Percentiles rank a stretch among this genome's conserved stretches.
These are phyloP conservation scores for Calliphora vicina DNA, from an alignment of 1,140 invertebrate species.

Conservation along the genomic window DNA sequence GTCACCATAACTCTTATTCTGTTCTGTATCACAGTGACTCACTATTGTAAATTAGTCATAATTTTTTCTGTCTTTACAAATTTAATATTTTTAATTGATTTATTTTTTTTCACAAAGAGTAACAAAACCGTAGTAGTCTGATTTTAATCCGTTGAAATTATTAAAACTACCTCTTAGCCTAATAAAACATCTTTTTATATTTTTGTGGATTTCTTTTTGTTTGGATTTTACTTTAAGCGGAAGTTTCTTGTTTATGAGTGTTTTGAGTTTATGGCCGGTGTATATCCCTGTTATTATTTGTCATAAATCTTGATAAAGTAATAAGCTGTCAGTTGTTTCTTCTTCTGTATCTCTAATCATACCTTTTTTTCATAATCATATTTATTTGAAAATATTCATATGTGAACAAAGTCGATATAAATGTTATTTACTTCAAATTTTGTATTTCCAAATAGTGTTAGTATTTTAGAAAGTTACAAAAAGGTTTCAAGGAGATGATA, in stretches of 20 bases:
- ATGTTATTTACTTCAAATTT: no score
- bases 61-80: background rate
- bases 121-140: background rate
- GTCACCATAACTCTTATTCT: constrained; percentile 2
- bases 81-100: constrained; percentile 4
- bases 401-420: no score
- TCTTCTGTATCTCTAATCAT: background rate
- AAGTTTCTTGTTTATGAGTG: constrained; percentile 46
- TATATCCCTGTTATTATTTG: constrained; percentile 61
- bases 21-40: no score
- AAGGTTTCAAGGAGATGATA: no score
- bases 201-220: background rate
- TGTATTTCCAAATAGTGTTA: no score
- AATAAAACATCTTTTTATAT: constrained; percentile 21
- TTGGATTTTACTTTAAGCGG: constrained; percentile 42
- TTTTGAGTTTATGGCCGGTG: constrained; percentile 10
- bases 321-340: constrained; percentile 43
- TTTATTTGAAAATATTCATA: background rate
- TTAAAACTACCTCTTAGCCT: background rate
- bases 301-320: constrained; percentile 61
- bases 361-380: background rate
- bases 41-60: background rate
- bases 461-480: no score
- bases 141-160: background rate
- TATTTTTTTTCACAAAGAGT: background rate